Evolutionary conservation across 2,888 invertebrate genomes (phyloP), one percentile per base, ranked within the genome.

Genomic region (Piscicola geometra): DNA sequence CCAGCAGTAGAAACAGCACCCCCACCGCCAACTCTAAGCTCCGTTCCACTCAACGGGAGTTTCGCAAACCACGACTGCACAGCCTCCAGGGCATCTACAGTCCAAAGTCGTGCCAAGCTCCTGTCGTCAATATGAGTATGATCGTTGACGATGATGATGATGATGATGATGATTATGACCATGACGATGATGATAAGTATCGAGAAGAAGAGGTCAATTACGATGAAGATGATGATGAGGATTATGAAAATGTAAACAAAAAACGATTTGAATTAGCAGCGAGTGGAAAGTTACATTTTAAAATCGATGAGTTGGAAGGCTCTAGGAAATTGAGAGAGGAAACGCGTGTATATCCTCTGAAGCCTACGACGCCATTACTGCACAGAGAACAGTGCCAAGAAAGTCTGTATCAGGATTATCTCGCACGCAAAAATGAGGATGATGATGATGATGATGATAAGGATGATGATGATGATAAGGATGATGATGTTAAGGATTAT

Each of bases 41-140:
- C 28, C 32, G 35, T 33, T 28, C 18, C 67, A 67, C 15, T 5
- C 35, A 67, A 5, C 12, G n/a, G 28, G 30, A 67, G 33, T 67
- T 67, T n/a, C 12, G 28, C 5, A 67, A 35, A 30, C 67, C 67
- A 5, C 12, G 30, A 5, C 67, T 33, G 18, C 5, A 5, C 30
- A 5, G 15, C 28, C 67, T 28, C 12, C 67, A 67, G 5, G 30
- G 30, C 9, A 15, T 67, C 67, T 67, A 28, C 67, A 12, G 30
- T 5, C 67, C 67, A 15, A 67, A 35, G 35, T n/a, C 12, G 5
- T 67, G 35, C 67, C 67, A 67, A 5, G 67, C 67, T 30, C 67
- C 67, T 15, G 67, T 67, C 21, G 30, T 67, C 33, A 32, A 67
- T n/a, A 67, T 67, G 67, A 32, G 35, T 30, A 67, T 67, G 67